Base-by-base conservation (phyloP, 1,140 invertebrate species). In the Drosophila triauraria region DNA sequence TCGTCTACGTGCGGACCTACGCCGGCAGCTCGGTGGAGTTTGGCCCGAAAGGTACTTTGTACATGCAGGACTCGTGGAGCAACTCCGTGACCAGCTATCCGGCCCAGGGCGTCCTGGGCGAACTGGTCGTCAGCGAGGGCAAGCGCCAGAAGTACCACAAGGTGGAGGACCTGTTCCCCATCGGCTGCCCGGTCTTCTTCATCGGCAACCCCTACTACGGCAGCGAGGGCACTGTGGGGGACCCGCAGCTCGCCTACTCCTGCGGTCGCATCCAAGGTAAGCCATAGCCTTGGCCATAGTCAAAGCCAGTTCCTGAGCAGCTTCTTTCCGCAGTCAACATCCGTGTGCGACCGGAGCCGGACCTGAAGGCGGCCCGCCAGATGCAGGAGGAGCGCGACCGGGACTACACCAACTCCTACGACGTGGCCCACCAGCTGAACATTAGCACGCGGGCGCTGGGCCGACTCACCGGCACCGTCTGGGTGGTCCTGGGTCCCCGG, bases 401-500 rank as follows among this genome's bases (percentile, higher is more conserved):
- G 12, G 91, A 84, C 40, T 94, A 93, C 51, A 71, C 92, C 30
- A 86, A 92, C 77, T 75, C 92, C 3, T 91, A 82, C 54, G 70
- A 80, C 12, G 86, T 91, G 1, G 78, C 93, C 6, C 71, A 70
- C 0, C 53, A 75, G 59, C 54, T 78, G 38, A 83, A 68, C 79
- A 93, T 99, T 64, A 95, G 94, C 50, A 91, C 94, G 1, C 94
- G 96, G 69, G 93, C 98, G 53, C 87, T 99, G 51, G 96, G 97
- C 1, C 95, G 97, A 25, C 95, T 99, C 15, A 99, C 98, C 0
- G 97, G 98, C 2, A 95, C 95, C 4, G 94, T 99, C 48, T 96
- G 95, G 67, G 94, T 98, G 13, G 92, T 94, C 7, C 78, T 88
- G 1, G 93, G 93, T 1, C 90, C 93, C 6, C 93, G 93, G 35